A percentile compares a stretch with the other conserved stretches of the same genome.
Evolutionary conservation across 2,888 invertebrate genomes (phyloP).

Genomic region (Apotomis betuletana): DNA sequence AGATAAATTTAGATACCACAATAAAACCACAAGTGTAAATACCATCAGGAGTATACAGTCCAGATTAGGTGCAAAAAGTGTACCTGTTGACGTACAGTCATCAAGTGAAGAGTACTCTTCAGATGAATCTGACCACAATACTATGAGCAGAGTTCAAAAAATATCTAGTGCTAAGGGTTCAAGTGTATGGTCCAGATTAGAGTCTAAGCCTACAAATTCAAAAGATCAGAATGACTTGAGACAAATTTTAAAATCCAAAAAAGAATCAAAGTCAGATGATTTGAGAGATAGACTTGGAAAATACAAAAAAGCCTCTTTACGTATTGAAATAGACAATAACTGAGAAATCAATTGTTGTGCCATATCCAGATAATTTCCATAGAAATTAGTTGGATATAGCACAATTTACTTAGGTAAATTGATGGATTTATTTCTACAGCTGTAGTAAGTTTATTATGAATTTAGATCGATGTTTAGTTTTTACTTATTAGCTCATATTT

Average conservation of each 20-base stretch:
- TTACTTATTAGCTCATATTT: conserved; percentile 6
- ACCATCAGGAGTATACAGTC: conserved; percentile 59
- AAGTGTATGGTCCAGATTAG: conserved; percentile 84
- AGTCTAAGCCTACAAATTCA: conserved; percentile 57
- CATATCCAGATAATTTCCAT: too few relatives aligned
- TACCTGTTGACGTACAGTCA: conserved; percentile 49
- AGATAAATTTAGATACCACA: conserved; percentile 68
- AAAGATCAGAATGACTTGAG: conserved; percentile 65
- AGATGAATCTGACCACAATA: conserved; percentile 65
- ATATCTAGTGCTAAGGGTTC: conserved; percentile 57
- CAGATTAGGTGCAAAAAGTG: conserved; percentile 69
- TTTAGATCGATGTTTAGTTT: conserved; percentile 27
- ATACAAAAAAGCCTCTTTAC: conserved; percentile 71
- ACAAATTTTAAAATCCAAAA: conserved; percentile 67
- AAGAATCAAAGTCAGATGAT: conserved; percentile 63
- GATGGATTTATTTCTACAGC: conserved; percentile 3
- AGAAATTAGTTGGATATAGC: too few relatives aligned
- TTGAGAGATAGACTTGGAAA: conserved; percentile 69
- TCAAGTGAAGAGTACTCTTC: conserved; percentile 64
- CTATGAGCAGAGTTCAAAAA: conserved; percentile 82
- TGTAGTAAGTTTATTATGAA: conserved; percentile 13
- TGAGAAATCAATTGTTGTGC: conserved; percentile 45
- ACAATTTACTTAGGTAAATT: conserved; percentile 46
- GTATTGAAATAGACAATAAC: conserved; percentile 80
- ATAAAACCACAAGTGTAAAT: conserved; percentile 41